phyloP scores from a whole-genome alignment of 1,140 invertebrate genomes.

The Polypedilum pembai region DNA sequence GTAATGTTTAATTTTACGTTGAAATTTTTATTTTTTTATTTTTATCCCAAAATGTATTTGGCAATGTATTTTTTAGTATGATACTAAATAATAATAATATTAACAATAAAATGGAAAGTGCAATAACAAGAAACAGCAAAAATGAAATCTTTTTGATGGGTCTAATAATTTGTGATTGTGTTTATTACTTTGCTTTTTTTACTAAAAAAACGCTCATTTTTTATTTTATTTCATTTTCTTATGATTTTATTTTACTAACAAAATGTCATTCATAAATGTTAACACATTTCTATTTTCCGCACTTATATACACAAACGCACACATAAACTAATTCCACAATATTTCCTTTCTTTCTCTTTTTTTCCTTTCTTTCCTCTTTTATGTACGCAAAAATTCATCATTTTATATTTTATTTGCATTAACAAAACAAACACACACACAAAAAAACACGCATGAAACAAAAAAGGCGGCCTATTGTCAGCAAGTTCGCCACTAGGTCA shows the following conservation, averaged over 20 bases:
- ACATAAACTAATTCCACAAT: neutral
- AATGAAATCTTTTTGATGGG: neutral
- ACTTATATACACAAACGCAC: neutral
- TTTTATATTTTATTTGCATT: neutral
- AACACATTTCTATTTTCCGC: neutral
- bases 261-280: no score
- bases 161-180: conserved; percentile 6
- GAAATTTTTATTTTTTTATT: neutral
- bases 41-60: neutral
- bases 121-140: neutral
- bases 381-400: neutral
- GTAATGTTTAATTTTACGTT: neutral
- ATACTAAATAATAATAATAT: conserved; percentile 6
- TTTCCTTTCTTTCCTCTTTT: neutral
- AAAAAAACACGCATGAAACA: neutral
- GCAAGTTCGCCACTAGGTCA: neutral
- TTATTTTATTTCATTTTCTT: neutral
- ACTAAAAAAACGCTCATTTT: neutral
- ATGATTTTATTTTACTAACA: neutral
- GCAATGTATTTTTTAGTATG: conserved; percentile 1
- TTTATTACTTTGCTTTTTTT: neutral
- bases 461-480: neutral
- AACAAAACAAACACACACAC: neutral
- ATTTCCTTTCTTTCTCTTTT: neutral
- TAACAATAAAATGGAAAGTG: neutral